Evolutionary conservation across 1,140 invertebrate genomes (phyloP).

Genomic region (Neelides sp.): DNA sequence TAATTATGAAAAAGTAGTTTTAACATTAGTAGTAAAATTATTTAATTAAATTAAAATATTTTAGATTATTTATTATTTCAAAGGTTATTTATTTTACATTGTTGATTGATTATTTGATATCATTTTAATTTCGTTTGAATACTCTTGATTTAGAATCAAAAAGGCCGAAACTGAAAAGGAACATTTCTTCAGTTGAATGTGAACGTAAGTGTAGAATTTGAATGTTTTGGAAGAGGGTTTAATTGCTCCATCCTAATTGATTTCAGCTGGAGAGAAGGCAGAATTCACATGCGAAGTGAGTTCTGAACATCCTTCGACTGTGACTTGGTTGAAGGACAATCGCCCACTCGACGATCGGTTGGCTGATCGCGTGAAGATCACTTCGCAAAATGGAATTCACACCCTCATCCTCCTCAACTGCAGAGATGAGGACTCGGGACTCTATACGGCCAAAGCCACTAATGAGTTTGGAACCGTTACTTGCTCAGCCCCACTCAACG

Average conservation of each 20-base stretch:
- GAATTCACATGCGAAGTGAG: slow-evolving; percentile 66
- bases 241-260: slow-evolving; percentile 5
- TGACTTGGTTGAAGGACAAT: slow-evolving; percentile 85
- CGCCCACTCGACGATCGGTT: slow-evolving; percentile 61
- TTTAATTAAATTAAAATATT: background rate
- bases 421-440: slow-evolving; percentile 65
- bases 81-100: background rate
- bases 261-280: slow-evolving; percentile 68
- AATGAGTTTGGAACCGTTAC: slow-evolving; percentile 64
- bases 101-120: no score
- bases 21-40: background rate
- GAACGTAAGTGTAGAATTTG: slow-evolving; percentile 53
- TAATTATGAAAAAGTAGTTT: background rate
- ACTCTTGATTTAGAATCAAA: no score
- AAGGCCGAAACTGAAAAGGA: slow-evolving; percentile 53
- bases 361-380: slow-evolving; percentile 54
- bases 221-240: background rate
- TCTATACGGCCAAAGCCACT: slow-evolving; percentile 80
- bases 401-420: slow-evolving; percentile 65
- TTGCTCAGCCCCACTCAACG: slow-evolving; percentile 69
- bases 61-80: background rate
- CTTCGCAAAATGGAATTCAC: slow-evolving; percentile 42
- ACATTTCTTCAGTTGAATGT: slow-evolving; percentile 56
- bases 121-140: no score
- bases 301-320: slow-evolving; percentile 38